Conservation (phyloP, 2,113 vertebrate species). For the Macrotus californicus region DNA sequence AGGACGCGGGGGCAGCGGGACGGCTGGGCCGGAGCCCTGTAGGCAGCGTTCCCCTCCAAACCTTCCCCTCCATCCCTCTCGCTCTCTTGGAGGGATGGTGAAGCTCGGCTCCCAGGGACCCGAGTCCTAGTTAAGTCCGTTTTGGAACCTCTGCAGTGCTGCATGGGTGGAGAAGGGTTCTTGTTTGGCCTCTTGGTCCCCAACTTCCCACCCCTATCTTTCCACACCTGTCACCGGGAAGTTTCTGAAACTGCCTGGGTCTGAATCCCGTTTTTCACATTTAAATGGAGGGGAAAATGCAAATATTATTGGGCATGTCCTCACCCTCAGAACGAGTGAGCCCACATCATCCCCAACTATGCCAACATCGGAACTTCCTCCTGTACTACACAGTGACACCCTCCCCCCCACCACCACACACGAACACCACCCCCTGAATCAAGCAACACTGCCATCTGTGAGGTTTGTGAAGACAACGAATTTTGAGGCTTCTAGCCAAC, state of each 20-base stretch:
- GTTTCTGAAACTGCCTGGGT: constrained; percentile 41
- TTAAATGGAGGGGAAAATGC: constrained; percentile 18
- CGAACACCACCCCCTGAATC: background rate
- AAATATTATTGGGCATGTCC: constrained; percentile 18
- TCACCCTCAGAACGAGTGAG: background rate
- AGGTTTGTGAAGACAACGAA: background rate
- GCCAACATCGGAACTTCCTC: constrained; percentile 65
- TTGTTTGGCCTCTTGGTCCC: constrained; percentile 35
- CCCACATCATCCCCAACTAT: constrained; percentile 44
- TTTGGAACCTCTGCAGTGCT: background rate
- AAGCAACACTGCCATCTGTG: background rate
- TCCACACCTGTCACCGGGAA: constrained; percentile 46
- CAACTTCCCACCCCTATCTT: background rate
- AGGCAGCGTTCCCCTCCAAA: background rate
- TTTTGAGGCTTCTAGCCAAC: background rate
- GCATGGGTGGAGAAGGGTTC: background rate
- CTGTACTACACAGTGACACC: background rate
- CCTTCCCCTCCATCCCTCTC: background rate
- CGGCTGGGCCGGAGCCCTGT: background rate
- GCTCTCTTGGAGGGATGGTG: background rate
- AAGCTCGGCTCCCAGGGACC: background rate
- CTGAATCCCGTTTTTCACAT: constrained; percentile 23
- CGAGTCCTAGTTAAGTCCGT: background rate
- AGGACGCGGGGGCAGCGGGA: background rate
- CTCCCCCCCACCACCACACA: background rate